A percentile compares a stretch with the other conserved stretches of the same genome.
Evolutionary conservation across 2,113 vertebrate species (phyloP).

Genomic region (Brachyhypopomus gauderio): DNA sequence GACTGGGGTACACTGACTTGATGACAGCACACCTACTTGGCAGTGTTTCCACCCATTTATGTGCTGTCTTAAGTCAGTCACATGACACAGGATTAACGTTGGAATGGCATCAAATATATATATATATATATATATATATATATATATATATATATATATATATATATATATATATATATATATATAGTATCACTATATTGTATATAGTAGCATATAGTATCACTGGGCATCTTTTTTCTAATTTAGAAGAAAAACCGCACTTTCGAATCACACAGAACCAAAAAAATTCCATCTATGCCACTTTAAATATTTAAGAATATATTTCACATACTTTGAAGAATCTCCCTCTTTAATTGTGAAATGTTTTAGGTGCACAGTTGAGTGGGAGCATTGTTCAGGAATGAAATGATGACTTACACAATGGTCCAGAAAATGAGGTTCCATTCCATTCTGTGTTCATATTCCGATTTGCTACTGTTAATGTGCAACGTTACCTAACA

Average conservation of each 20-base stretch:
- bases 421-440: neutral
- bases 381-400: neutral
- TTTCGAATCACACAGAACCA: neutral
- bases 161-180: too few relatives aligned
- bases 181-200: too few relatives aligned
- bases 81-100: neutral
- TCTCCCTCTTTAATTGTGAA: neutral
- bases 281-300: neutral
- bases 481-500: neutral
- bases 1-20: conserved; percentile 16
- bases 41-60: conserved; percentile 34
- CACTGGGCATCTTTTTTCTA: neutral
- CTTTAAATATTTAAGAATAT: neutral
- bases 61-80: conserved; percentile 19
- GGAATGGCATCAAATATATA: conserved; percentile 4
- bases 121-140: too few relatives aligned
- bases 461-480: conserved; percentile 3
- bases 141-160: too few relatives aligned
- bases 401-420: neutral
- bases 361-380: neutral
- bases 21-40: conserved; percentile 38
- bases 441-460: neutral
- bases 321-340: conserved; percentile 1
- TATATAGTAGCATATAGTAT: too few relatives aligned
- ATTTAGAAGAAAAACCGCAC: neutral